Evolutionary conservation across 2,888 invertebrate species (phyloP), one percentile per base, ranked within the genome.

Genomic region (Epinotia demarniana): DNA sequence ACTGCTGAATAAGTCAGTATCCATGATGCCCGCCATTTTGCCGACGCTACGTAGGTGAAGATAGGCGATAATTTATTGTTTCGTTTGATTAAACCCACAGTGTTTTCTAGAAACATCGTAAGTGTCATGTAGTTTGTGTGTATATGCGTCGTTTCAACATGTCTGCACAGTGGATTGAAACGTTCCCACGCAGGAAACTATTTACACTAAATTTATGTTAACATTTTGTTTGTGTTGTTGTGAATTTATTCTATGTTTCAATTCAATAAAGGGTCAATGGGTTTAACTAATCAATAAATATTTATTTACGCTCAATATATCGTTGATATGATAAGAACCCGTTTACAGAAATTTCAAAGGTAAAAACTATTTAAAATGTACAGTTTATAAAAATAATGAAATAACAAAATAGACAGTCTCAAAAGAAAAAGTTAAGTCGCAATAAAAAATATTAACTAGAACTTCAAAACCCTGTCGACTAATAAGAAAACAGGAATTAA

Each of bases 31-130:
- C 13, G n/a, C 66, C 66, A 33, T 57, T 68, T 23, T 69, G 68
- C 68, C n/a, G 68, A 69, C 68, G 58, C 68, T 69, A 43, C 43
- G 18, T 23, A 69, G 27, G 57, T 23, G 68, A 60, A 69, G 58
- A 60, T 60, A 69, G 23, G 46, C 69, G 23, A 60, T 69, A 69
- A 69, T 69, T 60, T 69, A 69, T 69, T 69, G 69, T 58, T 69
- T 23, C 57, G n/a, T 69, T 69, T 69, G 69, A 69, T 69, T 69
- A 69, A 60, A 69, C 58, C n/a, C n/a, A 46, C n/a, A 8, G 43
- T 19, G 1, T 11, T 46, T 46, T 16, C 9, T 46, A 43, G 19
- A 53, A 67, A 64, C 11, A 39, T 16, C 61, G 9, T 39, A 61
- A 19, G 18, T 3, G 11, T 11, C 18, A 19, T 57, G 1, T 5